phyloP scores from a whole-genome alignment of 2,113 vertebrate genomes.

The Scophthalmus maximus region DNA sequence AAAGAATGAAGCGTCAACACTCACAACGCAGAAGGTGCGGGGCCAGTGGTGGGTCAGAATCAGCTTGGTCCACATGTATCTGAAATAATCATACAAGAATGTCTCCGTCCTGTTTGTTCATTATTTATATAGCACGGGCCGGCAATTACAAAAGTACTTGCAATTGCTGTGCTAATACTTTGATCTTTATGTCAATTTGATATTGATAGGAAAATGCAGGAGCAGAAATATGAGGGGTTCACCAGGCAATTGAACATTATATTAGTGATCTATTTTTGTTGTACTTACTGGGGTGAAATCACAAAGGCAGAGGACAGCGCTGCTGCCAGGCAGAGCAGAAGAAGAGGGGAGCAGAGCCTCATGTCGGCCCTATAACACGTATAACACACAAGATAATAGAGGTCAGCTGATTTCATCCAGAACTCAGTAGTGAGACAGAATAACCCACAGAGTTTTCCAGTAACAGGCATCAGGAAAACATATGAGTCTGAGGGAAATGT shows the following conservation, averaged over 20 bases:
- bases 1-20: too few species aligned
- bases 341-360: slow-evolving; percentile 38
- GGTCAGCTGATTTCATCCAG: not conserved
- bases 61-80: slow-evolving; percentile 81
- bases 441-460: not conserved
- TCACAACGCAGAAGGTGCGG: slow-evolving; percentile 80
- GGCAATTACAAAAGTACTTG: too few species aligned
- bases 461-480: not conserved
- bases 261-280: too few species aligned
- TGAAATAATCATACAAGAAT: slow-evolving; percentile 46
- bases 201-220: too few species aligned
- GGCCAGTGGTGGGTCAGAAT: slow-evolving; percentile 86
- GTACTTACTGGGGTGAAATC: slow-evolving; percentile 61
- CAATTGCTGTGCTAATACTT: too few species aligned
- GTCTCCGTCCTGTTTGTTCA: not conserved
- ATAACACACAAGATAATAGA: not conserved
- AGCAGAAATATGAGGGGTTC: too few species aligned
- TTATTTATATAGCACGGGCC: not conserved
- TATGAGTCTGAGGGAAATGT: too few species aligned
- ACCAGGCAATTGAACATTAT: too few species aligned
- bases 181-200: too few species aligned
- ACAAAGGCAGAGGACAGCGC: slow-evolving; percentile 50
- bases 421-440: not conserved
- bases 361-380: slow-evolving; percentile 57
- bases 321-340: slow-evolving; percentile 65